Evolutionary conservation across 2,113 vertebrate species (phyloP).

Genomic region (Thinocorus orbignyianus): DNA sequence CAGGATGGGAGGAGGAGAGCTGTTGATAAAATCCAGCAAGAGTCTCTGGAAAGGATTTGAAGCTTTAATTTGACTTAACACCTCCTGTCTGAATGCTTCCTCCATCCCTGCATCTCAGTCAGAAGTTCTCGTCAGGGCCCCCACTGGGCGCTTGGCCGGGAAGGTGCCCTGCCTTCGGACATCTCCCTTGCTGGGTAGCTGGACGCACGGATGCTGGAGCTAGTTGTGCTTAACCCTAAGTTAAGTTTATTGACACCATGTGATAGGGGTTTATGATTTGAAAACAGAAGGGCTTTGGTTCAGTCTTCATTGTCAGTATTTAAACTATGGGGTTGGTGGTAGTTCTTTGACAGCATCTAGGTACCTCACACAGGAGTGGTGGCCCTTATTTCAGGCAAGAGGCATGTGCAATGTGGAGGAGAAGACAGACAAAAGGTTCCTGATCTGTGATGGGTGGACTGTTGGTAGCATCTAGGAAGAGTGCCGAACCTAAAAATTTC

Average conservation of each 20-base stretch:
- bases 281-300: neutral
- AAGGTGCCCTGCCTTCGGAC: neutral
- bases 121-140: neutral
- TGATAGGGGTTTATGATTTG: neutral
- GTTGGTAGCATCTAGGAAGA: neutral
- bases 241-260: fast-evolving
- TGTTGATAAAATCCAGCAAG: neutral
- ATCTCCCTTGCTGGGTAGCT: neutral
- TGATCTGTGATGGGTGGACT: neutral
- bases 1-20: neutral
- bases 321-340: neutral
- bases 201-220: neutral
- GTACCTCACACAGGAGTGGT: neutral
- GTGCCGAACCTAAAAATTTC: neutral
- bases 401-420: fast-evolving
- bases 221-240: neutral
- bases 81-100: neutral
- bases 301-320: fast-evolving
- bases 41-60: neutral
- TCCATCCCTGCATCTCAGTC: neutral
- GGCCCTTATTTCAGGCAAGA: neutral
- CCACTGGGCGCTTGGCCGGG: neutral
- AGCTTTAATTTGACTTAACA: neutral
- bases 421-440: neutral
- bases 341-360: neutral